phyloP scores from a whole-genome alignment of 1,140 invertebrate species.

The Harpegnathos saltator region DNA sequence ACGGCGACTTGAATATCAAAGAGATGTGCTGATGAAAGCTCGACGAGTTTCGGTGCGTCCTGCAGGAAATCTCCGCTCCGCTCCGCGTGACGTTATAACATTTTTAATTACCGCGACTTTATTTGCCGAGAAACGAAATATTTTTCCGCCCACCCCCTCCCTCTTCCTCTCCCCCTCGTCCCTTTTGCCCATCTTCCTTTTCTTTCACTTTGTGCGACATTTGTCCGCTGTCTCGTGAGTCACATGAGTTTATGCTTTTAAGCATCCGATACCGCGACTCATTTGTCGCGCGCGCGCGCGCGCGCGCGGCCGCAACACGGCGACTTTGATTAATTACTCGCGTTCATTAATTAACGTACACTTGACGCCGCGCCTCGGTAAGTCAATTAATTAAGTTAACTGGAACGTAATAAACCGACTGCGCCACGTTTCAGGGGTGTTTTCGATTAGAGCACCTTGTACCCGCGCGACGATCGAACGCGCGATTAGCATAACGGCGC shows the following conservation, averaged over 20 bases:
- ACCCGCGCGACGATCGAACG: conserved; percentile 61
- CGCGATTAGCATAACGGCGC: conserved; percentile 66
- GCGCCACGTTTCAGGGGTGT: conserved; percentile 37
- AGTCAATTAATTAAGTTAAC: conserved; percentile 76
- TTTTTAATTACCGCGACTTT: conserved; percentile 50
- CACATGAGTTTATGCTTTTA: conserved; percentile 19
- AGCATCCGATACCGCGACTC: conserved; percentile 36
- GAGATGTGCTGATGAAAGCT: conserved; percentile 17
- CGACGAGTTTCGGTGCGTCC: conserved; percentile 2
- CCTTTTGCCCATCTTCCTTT: too few relatives aligned
- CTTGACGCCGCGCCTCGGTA: conserved; percentile 60
- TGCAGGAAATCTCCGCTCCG: conserved; percentile 5
- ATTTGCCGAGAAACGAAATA: background rate
- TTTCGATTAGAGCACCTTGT: conserved; percentile 64
- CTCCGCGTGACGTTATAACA: background rate
- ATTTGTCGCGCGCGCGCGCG: conserved; percentile 45
- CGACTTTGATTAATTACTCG: conserved; percentile 69
- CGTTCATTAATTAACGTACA: conserved; percentile 71
- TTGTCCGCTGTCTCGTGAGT: background rate
- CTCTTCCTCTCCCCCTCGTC: too few relatives aligned
- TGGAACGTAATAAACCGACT: conserved; percentile 68
- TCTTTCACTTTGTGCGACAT: background rate
- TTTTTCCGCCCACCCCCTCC: too few relatives aligned
- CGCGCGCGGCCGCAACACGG: conserved; percentile 20
- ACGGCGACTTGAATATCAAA: background rate